Conservation (phyloP, 2,888 invertebrate genomes). For the Sericinus montela region DNA sequence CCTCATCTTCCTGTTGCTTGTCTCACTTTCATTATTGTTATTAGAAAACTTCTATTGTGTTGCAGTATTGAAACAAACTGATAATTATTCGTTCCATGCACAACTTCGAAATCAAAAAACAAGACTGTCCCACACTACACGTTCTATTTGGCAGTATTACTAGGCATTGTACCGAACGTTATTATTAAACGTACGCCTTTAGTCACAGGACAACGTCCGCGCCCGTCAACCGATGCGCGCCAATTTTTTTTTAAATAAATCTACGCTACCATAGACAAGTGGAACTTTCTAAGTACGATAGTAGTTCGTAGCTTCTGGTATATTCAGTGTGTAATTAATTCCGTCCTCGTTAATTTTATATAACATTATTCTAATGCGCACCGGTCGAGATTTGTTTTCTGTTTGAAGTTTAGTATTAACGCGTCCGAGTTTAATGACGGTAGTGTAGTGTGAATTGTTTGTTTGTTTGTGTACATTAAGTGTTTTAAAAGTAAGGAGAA, state of each 20-base stretch:
- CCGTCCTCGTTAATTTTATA: conserved; percentile 60
- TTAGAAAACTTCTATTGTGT: no score
- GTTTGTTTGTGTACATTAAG: conserved; percentile 34
- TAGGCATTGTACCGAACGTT: conserved; percentile 37
- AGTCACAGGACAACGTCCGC: conserved; percentile 54
- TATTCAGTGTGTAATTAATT: conserved; percentile 52
- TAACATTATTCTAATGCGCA: conserved; percentile 53
- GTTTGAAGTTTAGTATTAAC: conserved; percentile 49
- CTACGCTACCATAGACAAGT: conserved; percentile 26
- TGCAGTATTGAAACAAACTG: no score
- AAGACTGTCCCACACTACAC: conserved; percentile 6
- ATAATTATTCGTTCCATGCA: no score
- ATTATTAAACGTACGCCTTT: conserved; percentile 57
- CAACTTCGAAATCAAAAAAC: background rate
- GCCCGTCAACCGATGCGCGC: conserved; percentile 28
- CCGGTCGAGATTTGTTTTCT: conserved; percentile 43
- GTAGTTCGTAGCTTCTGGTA: conserved; percentile 27
- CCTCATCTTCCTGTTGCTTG: no score
- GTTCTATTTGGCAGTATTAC: conserved; percentile 8
- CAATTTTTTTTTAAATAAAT: conserved; percentile 18
- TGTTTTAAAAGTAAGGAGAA: conserved; percentile 31
- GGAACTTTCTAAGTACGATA: conserved; percentile 44
- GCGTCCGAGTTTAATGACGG: conserved; percentile 35
- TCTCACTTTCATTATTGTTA: no score
- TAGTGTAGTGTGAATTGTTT: conserved; percentile 25